Evolutionary conservation across 2,888 invertebrate species (phyloP).

Genomic region (Epinotia brunnichana): DNA sequence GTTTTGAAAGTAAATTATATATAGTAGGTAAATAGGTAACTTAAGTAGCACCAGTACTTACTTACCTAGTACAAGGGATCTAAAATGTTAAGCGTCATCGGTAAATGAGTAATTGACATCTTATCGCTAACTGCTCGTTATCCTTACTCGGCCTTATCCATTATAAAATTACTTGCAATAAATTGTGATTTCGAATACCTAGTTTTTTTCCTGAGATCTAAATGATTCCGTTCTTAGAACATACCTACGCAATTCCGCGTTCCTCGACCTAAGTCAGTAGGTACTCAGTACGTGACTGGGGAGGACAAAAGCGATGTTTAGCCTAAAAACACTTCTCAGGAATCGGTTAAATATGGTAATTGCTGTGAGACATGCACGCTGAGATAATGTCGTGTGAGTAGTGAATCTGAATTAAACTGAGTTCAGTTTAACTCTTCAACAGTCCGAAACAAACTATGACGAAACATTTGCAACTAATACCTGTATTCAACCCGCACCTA

Average conservation of each 20-base stretch:
- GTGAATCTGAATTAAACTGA: conserved; percentile 11
- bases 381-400: conserved; percentile 29
- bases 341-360: conserved; percentile 62
- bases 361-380: conserved; percentile 45
- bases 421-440: background rate
- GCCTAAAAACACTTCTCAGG: conserved; percentile 54
- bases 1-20: no score
- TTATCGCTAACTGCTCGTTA: background rate
- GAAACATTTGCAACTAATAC: background rate
- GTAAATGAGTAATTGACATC: conserved; percentile 7
- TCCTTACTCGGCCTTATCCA: conserved; percentile 15
- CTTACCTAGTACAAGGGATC: background rate
- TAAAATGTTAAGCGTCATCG: background rate
- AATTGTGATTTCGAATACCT: conserved; percentile 32
- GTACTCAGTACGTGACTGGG: conserved; percentile 62
- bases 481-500: no score
- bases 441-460: background rate
- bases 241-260: conserved; percentile 57
- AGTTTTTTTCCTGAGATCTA: conserved; percentile 38
- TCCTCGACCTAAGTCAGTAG: conserved; percentile 60
- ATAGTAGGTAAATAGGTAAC: background rate
- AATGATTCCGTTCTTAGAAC: conserved; percentile 42
- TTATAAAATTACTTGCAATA: conserved; percentile 30
- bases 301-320: conserved; percentile 57
- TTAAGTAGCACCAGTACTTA: background rate